A percentile compares a stretch with the other conserved stretches of the same genome.
Conservation (phyloP, 2,888 invertebrate genomes). For the Incurvaria masculella region DNA sequence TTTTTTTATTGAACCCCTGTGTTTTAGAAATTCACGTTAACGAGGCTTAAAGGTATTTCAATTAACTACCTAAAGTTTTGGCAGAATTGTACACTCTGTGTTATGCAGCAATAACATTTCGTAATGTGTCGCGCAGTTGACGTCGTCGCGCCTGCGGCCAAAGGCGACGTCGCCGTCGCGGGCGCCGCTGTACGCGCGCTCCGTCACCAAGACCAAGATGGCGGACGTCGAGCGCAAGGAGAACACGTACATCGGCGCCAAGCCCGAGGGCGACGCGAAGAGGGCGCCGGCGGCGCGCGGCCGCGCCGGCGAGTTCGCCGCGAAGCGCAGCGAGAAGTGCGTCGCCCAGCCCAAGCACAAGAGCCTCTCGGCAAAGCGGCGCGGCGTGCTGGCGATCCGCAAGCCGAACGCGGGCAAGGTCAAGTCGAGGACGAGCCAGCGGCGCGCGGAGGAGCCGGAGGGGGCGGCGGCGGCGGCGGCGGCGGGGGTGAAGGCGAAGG, state of each 20-base stretch:
- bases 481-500: conserved; percentile 22
- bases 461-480: conserved; percentile 28
- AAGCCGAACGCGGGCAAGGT: conserved; percentile 42
- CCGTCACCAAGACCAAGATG: conserved; percentile 30
- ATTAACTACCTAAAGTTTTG: too few relatives aligned
- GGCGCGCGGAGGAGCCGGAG: conserved; percentile 36
- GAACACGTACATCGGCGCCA: conserved; percentile 42
- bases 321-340: conserved; percentile 34
- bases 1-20: too few relatives aligned
- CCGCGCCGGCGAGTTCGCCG: conserved; percentile 3
- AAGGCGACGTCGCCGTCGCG: conserved; percentile 37
- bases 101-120: neutral
- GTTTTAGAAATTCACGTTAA: too few relatives aligned
- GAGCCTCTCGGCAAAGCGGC: conserved; percentile 33
- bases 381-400: conserved; percentile 40
- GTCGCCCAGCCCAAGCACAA: conserved; percentile 43
- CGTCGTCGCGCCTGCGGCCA: conserved; percentile 41
- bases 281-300: conserved; percentile 18
- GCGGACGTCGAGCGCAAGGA: conserved; percentile 43
- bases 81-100: too few relatives aligned
- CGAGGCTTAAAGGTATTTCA: too few relatives aligned
- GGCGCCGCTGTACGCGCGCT: conserved; percentile 35
- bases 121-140: conserved; percentile 29
- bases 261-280: conserved; percentile 30
- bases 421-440: conserved; percentile 27